Conservation (phyloP, 2,797 vertebrate genomes). For the Pteronotus mesoamericanus region DNA sequence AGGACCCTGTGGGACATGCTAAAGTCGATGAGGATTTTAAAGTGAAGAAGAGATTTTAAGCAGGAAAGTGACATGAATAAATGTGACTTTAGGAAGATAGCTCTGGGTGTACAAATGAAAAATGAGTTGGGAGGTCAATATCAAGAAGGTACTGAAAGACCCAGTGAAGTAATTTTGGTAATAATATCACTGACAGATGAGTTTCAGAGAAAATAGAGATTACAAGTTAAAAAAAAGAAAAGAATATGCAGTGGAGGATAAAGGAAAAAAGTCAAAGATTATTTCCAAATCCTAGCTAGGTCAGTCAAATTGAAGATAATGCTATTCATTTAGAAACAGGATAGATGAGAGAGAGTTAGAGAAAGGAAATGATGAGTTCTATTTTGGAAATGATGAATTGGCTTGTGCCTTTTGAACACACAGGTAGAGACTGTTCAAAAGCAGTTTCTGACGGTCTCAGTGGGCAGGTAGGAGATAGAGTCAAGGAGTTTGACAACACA, state of each 20-base stretch:
- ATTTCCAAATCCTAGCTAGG: background rate
- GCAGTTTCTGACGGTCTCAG: background rate
- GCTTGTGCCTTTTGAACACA: background rate
- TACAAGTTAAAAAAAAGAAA: background rate
- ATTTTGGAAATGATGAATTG: background rate
- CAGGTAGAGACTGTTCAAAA: background rate
- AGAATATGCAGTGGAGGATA: background rate
- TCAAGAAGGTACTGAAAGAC: background rate
- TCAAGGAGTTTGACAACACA: background rate
- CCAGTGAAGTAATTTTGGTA: background rate
- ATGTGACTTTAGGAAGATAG: conserved; percentile 10
- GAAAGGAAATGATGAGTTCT: background rate
- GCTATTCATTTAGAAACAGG: background rate
- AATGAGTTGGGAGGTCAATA: background rate
- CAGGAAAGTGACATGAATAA: background rate
- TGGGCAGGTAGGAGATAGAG: background rate
- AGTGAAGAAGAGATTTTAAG: background rate
- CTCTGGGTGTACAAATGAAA: background rate
- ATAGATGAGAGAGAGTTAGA: background rate
- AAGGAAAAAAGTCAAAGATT: background rate
- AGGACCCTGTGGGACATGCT: background rate
- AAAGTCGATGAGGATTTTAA: background rate
- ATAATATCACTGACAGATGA: background rate
- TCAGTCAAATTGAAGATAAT: background rate
- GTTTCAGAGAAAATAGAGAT: background rate